A percentile compares a stretch with the other conserved stretches of the same genome.
phyloP scores from a whole-genome alignment of 2,797 vertebrate species.

The Hipposideros larvatus region DNA sequence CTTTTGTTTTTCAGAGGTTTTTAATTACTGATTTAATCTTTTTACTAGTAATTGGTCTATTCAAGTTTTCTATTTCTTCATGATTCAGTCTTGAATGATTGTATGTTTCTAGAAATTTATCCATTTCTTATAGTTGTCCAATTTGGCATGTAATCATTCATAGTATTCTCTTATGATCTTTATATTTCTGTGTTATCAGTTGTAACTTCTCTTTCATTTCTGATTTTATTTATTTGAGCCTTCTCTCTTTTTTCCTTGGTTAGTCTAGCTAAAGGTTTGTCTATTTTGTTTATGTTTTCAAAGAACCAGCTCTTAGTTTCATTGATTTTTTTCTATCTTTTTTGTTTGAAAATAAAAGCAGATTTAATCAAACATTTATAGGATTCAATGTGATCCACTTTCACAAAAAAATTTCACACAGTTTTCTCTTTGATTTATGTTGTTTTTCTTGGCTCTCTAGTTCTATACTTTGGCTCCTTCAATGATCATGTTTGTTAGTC shows the following conservation, averaged over 20 bases:
- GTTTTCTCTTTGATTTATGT: constrained; percentile 90
- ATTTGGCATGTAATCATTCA: neutral
- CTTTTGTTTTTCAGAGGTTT: neutral
- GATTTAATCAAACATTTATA: constrained; percentile 90
- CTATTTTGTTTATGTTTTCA: neutral
- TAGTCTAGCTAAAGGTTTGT: neutral
- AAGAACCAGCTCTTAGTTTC: neutral
- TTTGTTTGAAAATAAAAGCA: constrained; percentile 75
- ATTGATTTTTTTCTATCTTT: neutral
- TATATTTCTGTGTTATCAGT: neutral
- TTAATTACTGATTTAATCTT: neutral
- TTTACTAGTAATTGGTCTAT: neutral
- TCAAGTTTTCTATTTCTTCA: neutral
- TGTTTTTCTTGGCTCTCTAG: constrained; percentile 90
- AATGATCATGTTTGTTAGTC: constrained; percentile 90
- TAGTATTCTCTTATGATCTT: neutral
- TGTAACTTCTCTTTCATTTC: neutral
- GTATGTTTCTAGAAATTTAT: neutral
- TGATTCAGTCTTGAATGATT: neutral
- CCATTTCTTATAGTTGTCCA: neutral
- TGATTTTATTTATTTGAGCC: neutral
- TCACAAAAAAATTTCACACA: constrained; percentile 87
- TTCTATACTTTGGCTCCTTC: constrained; percentile 93
- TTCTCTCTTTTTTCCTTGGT: neutral
- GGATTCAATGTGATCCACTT: constrained; percentile 93